Conservation (phyloP, 1,140 invertebrate species). For the Panagrolaimus sp. region DNA sequence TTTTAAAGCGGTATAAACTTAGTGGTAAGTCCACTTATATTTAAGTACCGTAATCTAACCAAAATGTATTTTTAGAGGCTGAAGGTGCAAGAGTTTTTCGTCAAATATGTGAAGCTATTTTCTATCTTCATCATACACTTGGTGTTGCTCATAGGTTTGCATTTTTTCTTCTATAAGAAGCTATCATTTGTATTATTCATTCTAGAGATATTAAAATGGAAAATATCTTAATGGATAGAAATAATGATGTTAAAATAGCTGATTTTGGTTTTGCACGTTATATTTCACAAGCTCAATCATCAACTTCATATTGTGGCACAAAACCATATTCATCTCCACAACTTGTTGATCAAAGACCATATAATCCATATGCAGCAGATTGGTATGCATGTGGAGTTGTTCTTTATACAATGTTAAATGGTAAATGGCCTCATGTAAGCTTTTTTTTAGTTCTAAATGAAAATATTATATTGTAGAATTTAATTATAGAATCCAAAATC, state of each 20-base stretch:
- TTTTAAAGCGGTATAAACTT: neutral
- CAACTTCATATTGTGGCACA: constrained; percentile 20
- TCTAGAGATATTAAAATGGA: constrained; percentile 11
- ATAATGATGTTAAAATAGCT: constrained; percentile 96
- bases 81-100: constrained; percentile 14
- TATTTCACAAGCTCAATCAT: neutral
- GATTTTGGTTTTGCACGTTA: constrained; percentile 70
- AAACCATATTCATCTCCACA: constrained; percentile 17
- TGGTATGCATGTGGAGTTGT: constrained; percentile 23
- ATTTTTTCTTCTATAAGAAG: constrained; percentile 1
- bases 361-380: constrained; percentile 16
- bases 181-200: neutral
- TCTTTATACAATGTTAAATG: constrained; percentile 17
- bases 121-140: constrained; percentile 17
- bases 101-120: constrained; percentile 21
- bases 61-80: neutral
- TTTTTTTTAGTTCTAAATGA: constrained; percentile 57
- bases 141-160: constrained; percentile 2
- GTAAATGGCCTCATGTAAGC: constrained; percentile 17
- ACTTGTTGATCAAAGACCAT: constrained; percentile 6
- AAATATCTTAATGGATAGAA: constrained; percentile 90
- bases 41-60: neutral
- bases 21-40: constrained; percentile 13
- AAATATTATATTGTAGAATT: constrained; percentile 33
- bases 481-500: constrained; percentile 40